Percentiles rank a stretch among this genome's conserved stretches.
These are phyloP conservation scores for Edolisoma coerulescens DNA, from an alignment of 2,113 vertebrate species.

Conservation along the genomic window DNA sequence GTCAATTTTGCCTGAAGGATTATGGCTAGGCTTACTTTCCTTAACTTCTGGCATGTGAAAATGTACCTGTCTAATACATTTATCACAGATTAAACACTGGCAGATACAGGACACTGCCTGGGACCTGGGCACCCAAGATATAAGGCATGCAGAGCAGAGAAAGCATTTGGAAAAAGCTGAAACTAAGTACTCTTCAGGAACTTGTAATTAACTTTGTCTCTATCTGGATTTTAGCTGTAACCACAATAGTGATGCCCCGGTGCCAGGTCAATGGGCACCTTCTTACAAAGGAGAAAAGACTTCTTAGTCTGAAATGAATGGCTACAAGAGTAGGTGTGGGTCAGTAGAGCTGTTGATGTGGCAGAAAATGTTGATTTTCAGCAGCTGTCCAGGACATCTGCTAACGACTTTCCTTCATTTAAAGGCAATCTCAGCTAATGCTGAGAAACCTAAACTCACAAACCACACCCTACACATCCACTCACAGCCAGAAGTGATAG, in stretches of 20 bases:
- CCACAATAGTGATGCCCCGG: accelerated
- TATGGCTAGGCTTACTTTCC: not conserved
- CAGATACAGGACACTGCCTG: not conserved
- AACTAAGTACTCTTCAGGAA: not conserved
- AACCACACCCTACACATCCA: not conserved
- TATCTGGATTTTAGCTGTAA: not conserved
- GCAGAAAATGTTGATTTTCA: not conserved
- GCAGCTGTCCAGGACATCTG: not conserved
- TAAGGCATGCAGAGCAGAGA: accelerated
- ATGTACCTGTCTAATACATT: not conserved
- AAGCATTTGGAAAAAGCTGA: not conserved
- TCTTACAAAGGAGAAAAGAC: not conserved
- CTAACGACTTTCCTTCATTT: not conserved
- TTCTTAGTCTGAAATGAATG: not conserved
- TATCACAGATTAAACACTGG: not conserved
- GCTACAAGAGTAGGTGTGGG: not conserved
- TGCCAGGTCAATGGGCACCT: not conserved
- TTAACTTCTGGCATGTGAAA: not conserved
- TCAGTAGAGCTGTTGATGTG: not conserved
- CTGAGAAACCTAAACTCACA: not conserved
- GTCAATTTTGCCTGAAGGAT: not conserved
- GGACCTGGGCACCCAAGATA: not conserved
- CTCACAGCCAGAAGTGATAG: not conserved
- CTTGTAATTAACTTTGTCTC: not conserved
- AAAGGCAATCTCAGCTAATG: not conserved